Conservation (phyloP, 2,888 invertebrate genomes). For the Pelosia muscerda region DNA sequence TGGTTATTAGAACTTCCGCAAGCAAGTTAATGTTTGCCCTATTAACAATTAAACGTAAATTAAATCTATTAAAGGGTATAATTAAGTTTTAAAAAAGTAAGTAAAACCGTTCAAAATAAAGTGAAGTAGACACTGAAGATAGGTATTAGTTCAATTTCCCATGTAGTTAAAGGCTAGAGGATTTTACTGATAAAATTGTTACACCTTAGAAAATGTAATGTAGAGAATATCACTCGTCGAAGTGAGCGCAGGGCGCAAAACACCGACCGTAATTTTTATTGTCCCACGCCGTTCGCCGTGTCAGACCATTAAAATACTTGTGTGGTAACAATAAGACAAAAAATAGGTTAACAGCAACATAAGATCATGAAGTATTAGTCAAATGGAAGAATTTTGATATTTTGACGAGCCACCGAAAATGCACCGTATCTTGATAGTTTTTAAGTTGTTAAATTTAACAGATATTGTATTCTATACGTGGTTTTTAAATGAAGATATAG, state of each 20-base stretch:
- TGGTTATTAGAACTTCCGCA: constrained; percentile 50
- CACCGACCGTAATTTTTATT: constrained; percentile 80
- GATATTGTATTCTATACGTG: constrained; percentile 69
- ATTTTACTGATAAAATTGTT: constrained; percentile 31
- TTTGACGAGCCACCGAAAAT: constrained; percentile 74
- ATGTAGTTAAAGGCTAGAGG: background rate
- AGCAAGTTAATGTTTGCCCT: constrained; percentile 40
- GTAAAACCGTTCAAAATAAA: background rate
- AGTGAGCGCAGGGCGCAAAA: constrained; percentile 76
- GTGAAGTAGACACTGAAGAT: background rate
- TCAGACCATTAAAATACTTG: constrained; percentile 76
- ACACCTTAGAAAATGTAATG: constrained; percentile 63
- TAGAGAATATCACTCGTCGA: constrained; percentile 78
- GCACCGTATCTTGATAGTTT: constrained; percentile 73
- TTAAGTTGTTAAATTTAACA: constrained; percentile 69
- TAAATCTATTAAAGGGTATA: background rate
- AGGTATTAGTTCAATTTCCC: background rate
- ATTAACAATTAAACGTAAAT: background rate
- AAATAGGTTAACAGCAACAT: constrained; percentile 66
- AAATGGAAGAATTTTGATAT: constrained; percentile 80
- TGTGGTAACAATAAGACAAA: constrained; percentile 63
- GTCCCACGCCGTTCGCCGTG: constrained; percentile 65
- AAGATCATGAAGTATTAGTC: constrained; percentile 68
- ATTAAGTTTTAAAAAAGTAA: background rate
- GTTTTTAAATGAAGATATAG: constrained; percentile 65